A percentile compares a stretch with the other conserved stretches of the same genome.
phyloP scores from a whole-genome alignment of 1,140 invertebrate species.

The Dendrolimus punctatus region DNA sequence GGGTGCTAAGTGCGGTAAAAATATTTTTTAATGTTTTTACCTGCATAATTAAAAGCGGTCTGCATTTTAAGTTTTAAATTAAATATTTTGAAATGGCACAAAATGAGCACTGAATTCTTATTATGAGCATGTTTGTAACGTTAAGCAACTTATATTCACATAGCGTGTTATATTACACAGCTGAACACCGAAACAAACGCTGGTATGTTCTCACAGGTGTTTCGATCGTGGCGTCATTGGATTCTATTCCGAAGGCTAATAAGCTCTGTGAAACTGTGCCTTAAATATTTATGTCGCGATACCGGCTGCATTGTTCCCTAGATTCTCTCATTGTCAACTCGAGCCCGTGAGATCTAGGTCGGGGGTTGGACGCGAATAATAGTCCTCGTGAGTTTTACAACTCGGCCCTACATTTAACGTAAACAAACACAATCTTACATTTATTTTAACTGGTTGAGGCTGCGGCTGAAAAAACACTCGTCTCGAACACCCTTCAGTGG shows the following conservation, averaged over 20 bases:
- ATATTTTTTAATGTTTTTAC: no score
- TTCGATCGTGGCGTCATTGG: slow-evolving; percentile 55
- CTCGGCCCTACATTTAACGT: slow-evolving; percentile 3
- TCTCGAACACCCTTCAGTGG: slow-evolving; percentile 35
- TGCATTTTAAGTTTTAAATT: no score
- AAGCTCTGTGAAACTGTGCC: slow-evolving; percentile 44
- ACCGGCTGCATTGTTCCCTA: slow-evolving; percentile 44
- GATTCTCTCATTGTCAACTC: slow-evolving; percentile 29
- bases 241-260: slow-evolving; percentile 45
- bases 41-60: no score
- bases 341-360: slow-evolving; percentile 60
- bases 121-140: no score
- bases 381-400: slow-evolving; percentile 16
- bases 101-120: no score
- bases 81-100: no score
- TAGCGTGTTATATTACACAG: background rate
- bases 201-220: slow-evolving; percentile 65
- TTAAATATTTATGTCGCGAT: slow-evolving; percentile 53
- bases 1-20: no score
- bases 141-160: no score
- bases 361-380: slow-evolving; percentile 30
- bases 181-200: slow-evolving; percentile 36
- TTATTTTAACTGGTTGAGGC: slow-evolving; percentile 60
- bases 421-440: slow-evolving; percentile 59
- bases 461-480: slow-evolving; percentile 45